A percentile compares a stretch with the other conserved stretches of the same genome.
Evolutionary conservation across 2,888 invertebrate species (phyloP).

Genomic region (Epistrophe eligans): DNA sequence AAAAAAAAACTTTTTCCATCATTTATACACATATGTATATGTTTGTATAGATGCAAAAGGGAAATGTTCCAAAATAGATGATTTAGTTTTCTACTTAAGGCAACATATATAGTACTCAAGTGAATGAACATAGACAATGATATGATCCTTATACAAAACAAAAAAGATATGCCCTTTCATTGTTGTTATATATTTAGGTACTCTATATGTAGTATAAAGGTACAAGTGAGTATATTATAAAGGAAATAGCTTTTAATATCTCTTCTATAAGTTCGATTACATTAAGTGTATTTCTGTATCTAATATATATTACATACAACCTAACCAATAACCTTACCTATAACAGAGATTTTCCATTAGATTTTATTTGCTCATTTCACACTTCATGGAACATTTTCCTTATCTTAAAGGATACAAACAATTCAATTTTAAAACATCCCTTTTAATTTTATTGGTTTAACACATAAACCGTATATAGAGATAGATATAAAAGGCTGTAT

Average conservation of each 20-base stretch:
- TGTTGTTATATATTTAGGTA: not conserved
- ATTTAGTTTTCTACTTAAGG: slow-evolving; percentile 47
- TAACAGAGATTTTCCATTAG: slow-evolving; percentile 41
- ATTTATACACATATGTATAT: too few species aligned
- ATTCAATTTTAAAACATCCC: slow-evolving; percentile 30
- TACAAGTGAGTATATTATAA: not conserved
- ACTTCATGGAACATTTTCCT: slow-evolving; percentile 35
- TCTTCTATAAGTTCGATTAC: slow-evolving; percentile 33
- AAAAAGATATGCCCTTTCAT: not conserved
- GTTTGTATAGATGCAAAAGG: not conserved
- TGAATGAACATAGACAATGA: slow-evolving; percentile 31
- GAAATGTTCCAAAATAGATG: slow-evolving; percentile 39
- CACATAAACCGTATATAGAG: not conserved
- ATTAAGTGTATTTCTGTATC: slow-evolving; percentile 11
- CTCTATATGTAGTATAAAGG: not conserved
- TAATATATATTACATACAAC: not conserved
- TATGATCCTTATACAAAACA: not conserved
- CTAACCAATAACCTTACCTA: too few species aligned
- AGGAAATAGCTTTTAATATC: slow-evolving; percentile 21
- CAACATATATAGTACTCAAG: slow-evolving; percentile 17
- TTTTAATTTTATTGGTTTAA: slow-evolving; percentile 40
- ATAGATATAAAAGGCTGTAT: not conserved
- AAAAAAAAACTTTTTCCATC: not conserved
- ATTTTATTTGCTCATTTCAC: slow-evolving; percentile 47
- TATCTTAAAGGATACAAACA: slow-evolving; percentile 19